A percentile compares a stretch with the other conserved stretches of the same genome.
These are phyloP conservation scores for Arctopsyche grandis DNA, from an alignment of 1,140 invertebrate species.

Conservation along the genomic window DNA sequence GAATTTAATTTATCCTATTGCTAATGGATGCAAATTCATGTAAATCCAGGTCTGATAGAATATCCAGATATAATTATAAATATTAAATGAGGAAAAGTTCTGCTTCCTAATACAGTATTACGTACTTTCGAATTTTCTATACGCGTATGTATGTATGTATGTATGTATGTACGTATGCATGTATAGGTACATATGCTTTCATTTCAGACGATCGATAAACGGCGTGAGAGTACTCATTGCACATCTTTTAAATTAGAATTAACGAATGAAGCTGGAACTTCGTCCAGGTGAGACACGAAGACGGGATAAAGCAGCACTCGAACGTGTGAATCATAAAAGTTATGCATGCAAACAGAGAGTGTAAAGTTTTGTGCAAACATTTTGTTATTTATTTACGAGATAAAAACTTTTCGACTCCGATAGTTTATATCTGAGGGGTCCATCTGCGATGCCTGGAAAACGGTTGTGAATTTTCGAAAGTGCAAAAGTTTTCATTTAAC, in stretches of 20 bases:
- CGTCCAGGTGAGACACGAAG: neutral
- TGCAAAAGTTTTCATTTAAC: conserved; percentile 27
- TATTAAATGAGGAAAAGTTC: conserved; percentile 42
- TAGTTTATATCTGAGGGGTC: conserved; percentile 30
- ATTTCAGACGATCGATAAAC: too few species aligned
- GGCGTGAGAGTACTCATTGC: too few species aligned
- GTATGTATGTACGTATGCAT: too few species aligned
- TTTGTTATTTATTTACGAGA: conserved; percentile 44
- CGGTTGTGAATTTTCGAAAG: conserved; percentile 23
- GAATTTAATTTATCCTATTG: conserved; percentile 38
- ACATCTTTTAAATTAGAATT: conserved; percentile 14
- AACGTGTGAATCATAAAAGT: conserved; percentile 35
- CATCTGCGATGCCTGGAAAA: conserved; percentile 16
- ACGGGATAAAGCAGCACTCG: neutral
- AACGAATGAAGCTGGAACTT: neutral
- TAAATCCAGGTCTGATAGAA: conserved; percentile 40
- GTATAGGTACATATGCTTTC: too few species aligned
- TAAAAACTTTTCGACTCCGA: conserved; percentile 35
- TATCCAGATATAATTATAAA: conserved; percentile 44
- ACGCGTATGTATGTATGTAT: neutral
- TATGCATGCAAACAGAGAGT: conserved; percentile 32
- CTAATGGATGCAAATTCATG: conserved; percentile 49
- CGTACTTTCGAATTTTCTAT: too few species aligned
- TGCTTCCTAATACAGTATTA: neutral
- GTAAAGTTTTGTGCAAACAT: conserved; percentile 38